Base-by-base conservation (phyloP, 2,797 vertebrate species). In the Trematomus bernacchii region DNA sequence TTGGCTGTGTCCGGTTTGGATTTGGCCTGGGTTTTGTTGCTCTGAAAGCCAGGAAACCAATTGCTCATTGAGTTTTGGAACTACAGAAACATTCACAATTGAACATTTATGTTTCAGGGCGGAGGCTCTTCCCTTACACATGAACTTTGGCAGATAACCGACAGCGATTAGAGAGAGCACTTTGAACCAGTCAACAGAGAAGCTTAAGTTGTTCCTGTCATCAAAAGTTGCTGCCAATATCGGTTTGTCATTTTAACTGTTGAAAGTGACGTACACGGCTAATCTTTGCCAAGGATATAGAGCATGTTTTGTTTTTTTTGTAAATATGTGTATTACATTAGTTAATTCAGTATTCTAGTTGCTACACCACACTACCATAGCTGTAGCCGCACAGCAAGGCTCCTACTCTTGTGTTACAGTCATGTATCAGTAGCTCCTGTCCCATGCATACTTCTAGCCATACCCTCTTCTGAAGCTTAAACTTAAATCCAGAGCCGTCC, bases 401-500 rank as follows among this genome's bases (percentile, higher is more conserved):
- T 21, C 46, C 37, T 15, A 11, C 50, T 73, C 19, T 18, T 46
- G 50, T 58, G 77, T 71, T 66, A 48, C 76, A 72, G 21, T 60
- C 37, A 37, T 50, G 33, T 78, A 64, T 76, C 57, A 51, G 63
- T 40, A 58, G 72, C 42, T 81, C 37, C 63, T 63, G 19, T 46
- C 48, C 43, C 23, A 43, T 68, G 76, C 66, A 74, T 68, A 69
- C 74, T 40, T 74, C 46, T 54, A 82, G 44, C 66, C 48, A 23
- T 64, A 64, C 66, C 60, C 73, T 78, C 62, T 10, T 61, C 72
- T 83, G 72, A 53, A 73, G 74, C 82, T 73, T 44, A 87, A 33
- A 85, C 72, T 85, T 84, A 65, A 79, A 76, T 71, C 76, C 81
- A 68, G 58, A 50, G 65, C 60, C 65, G 67, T 79, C 80, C 82